Evolutionary conservation across 2,888 invertebrate species (phyloP), one percentile per base, ranked within the genome.

Genomic region (Erannis defoliaria): DNA sequence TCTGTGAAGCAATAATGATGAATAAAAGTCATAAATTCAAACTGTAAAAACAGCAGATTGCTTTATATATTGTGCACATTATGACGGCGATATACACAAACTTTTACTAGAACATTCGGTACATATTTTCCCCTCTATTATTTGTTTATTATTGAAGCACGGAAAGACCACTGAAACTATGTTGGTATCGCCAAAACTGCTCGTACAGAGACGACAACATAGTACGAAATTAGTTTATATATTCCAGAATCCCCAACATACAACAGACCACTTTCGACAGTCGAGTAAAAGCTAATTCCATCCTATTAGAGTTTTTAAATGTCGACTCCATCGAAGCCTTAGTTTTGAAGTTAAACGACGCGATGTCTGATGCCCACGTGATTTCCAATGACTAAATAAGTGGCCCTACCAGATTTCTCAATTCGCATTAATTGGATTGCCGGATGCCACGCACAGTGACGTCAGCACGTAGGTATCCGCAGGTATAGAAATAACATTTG

Each of bases 71-170:
- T 29, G 29, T 53, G 40, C 33, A 43, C n/a, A n/a, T n/a, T 43
- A 18, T 43, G 10, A 26, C 43, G 33, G 16, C 33, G 19, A 49
- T 16, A 23, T 5, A 21, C 35, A 49, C 73, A 66, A 67, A 70
- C 67, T 70, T 66, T 19, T 72, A 29, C 12, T 14, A 33, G 16
- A 43, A 74, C 73, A 77, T 77, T 77, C 64, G 70, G 67, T 76
- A 23, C 10, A 12, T 26, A 77, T 82, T 88, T 85, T 87, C 86
- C 84, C 83, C 72, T 64, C 55, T 77, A 76, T 79, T 81, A 82
- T 85, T 81, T 80, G 81, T 73, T 65, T 51, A 45, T 51, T 65
- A 56, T 50, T 66, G 71, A 64, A 67, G 70, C 72, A 69, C 71
- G 67, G n/a, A 62, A 42, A 40, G 16, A 21, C 9, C 0, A 16